Conservation (phyloP, 1,140 invertebrate species). For the Nasonia longicornis region DNA sequence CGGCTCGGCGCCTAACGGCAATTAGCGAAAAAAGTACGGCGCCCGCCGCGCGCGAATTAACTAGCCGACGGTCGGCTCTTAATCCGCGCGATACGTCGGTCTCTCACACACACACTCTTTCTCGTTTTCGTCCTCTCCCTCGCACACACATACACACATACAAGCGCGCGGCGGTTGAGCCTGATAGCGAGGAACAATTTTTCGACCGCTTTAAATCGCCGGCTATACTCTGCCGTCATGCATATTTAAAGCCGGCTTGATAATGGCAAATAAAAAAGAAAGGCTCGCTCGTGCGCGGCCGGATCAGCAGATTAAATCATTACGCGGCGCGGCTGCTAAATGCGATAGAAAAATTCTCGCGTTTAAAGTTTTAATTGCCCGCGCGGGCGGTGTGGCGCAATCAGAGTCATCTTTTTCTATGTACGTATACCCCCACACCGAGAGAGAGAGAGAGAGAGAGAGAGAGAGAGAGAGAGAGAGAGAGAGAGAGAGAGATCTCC, state of each 20-base stretch:
- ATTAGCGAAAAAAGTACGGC: conserved; percentile 54
- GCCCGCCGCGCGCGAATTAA: conserved; percentile 52
- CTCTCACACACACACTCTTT: neutral
- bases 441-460: no score
- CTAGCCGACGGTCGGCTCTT: conserved; percentile 44
- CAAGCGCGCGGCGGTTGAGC: neutral
- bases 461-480: no score
- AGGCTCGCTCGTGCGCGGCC: neutral
- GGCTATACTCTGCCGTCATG: neutral
- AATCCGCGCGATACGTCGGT: conserved; percentile 49
- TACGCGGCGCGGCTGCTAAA: neutral
- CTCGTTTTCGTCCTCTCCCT: conserved; percentile 2
- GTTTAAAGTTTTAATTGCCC: conserved; percentile 36
- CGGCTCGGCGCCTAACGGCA: conserved; percentile 50
- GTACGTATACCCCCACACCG: no score
- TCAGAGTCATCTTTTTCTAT: neutral
- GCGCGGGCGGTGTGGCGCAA: neutral
- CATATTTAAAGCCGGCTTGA: conserved; percentile 40
- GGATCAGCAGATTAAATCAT: conserved; percentile 39
- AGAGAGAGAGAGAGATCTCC: no score
- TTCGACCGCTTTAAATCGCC: conserved; percentile 21
- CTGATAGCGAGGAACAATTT: conserved; percentile 35
- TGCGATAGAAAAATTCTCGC: conserved; percentile 31
- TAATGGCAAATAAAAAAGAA: conserved; percentile 29
- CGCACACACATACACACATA: neutral